Percentiles rank a stretch among this genome's conserved stretches.
These are phyloP conservation scores for Sycophila texana DNA, from an alignment of 2,888 invertebrate genomes.

Conservation along the genomic window DNA sequence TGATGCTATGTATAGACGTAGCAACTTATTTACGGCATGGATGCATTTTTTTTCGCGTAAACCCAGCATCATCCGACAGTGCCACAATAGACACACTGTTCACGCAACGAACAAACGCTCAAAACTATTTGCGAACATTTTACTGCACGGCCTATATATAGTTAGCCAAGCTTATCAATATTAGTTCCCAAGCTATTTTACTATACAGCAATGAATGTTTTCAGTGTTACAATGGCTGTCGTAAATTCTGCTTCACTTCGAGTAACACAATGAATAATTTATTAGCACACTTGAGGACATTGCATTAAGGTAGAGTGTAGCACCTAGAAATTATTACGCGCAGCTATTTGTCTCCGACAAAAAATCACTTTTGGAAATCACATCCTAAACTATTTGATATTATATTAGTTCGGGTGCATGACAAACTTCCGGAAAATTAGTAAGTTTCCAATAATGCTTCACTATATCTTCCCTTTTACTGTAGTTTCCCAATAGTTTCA, in stretches of 20 bases:
- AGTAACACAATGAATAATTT: too few species aligned
- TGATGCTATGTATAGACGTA: neutral
- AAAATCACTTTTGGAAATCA: neutral
- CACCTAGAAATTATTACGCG: neutral
- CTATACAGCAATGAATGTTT: too few species aligned
- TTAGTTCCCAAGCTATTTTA: too few species aligned
- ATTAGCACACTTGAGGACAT: too few species aligned
- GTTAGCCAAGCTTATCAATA: too few species aligned
- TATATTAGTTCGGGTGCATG: slow-evolving; percentile 12
- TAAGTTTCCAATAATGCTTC: slow-evolving; percentile 20
- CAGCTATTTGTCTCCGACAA: neutral
- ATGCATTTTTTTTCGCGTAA: too few species aligned
- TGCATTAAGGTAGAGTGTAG: too few species aligned
- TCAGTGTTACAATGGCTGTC: too few species aligned
- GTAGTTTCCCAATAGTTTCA: slow-evolving; percentile 19
- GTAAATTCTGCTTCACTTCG: too few species aligned
- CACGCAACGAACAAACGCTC: neutral
- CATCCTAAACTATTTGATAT: slow-evolving; percentile 15
- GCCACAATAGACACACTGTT: neutral
- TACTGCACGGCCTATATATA: neutral
- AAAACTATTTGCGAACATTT: neutral
- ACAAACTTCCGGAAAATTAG: slow-evolving; percentile 5
- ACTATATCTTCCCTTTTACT: neutral
- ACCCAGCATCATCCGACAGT: too few species aligned
- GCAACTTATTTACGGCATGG: too few species aligned